Evolutionary conservation across 92 coral and sea anemone species (phyloP).

Genomic region (Porites rus): DNA sequence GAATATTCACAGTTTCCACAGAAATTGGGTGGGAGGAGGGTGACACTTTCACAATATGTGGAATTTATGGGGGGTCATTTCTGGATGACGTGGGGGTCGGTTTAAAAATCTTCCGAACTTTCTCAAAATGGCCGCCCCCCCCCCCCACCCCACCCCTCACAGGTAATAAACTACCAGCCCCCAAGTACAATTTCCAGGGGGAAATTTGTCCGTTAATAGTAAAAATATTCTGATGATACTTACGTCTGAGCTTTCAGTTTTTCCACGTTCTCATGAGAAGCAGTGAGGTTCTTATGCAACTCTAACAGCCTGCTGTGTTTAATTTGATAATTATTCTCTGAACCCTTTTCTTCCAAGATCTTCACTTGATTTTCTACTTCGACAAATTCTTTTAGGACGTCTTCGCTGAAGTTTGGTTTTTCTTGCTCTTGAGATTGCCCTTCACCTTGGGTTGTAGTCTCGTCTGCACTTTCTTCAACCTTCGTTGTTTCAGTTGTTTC

Average conservation of each 20-base stretch:
- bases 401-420: constrained; percentile 88
- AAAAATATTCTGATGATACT: constrained; percentile 31
- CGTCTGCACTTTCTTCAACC: constrained; percentile 30
- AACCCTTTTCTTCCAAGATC: constrained; percentile 70
- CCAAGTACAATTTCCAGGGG: too few species aligned
- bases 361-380: constrained; percentile 77
- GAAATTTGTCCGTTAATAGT: too few species aligned
- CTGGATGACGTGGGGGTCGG: too few species aligned
- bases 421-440: constrained; percentile 55
- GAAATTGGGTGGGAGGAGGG: too few species aligned
- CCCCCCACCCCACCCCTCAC: too few species aligned
- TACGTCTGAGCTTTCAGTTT: constrained; percentile 88
- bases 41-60: too few species aligned
- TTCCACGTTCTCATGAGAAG: constrained; percentile 66
- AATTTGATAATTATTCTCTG: constrained; percentile 60
- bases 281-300: constrained; percentile 64
- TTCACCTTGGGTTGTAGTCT: constrained; percentile 44
- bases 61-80: too few species aligned
- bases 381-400: constrained; percentile 78
- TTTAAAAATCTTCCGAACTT: too few species aligned
- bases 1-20: too few species aligned
- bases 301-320: constrained; percentile 75
- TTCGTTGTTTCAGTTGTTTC: constrained; percentile 12
- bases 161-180: neutral
- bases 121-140: too few species aligned